phyloP scores from a whole-genome alignment of 2,888 invertebrate genomes.

The Drosophila pullipes region DNA sequence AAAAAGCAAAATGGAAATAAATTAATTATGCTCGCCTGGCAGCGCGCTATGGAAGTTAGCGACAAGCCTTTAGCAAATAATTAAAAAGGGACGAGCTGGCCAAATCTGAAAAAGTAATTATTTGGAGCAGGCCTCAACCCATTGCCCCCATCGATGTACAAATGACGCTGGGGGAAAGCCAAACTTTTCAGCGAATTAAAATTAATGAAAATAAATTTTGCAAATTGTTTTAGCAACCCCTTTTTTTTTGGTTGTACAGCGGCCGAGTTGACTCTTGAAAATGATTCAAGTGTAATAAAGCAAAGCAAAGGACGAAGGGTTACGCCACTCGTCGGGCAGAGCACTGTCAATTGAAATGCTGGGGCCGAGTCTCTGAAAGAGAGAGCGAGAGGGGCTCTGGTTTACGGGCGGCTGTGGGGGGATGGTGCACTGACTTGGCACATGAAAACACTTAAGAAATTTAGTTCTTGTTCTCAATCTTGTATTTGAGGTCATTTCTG shows the following conservation, averaged over 20 bases:
- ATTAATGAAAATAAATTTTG: constrained; percentile 81
- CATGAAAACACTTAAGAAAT: constrained; percentile 78
- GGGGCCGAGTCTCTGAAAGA: neutral
- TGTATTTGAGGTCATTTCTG: constrained; percentile 72
- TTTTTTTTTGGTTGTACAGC: constrained; percentile 11
- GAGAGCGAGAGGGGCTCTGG: neutral
- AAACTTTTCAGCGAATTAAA: constrained; percentile 79
- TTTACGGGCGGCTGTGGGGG: neutral
- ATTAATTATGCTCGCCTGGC: constrained; percentile 71
- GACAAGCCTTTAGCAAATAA: constrained; percentile 73
- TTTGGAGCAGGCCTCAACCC: constrained; percentile 51
- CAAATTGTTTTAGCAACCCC: constrained; percentile 77
- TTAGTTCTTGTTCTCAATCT: constrained; percentile 78
- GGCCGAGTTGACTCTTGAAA: constrained; percentile 70
- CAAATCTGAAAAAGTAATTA: constrained; percentile 77
- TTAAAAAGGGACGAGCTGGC: constrained; percentile 73
- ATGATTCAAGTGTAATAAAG: constrained; percentile 79
- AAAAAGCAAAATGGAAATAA: constrained; percentile 61
- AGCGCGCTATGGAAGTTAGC: constrained; percentile 46
- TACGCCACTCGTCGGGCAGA: constrained; percentile 21
- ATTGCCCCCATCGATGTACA: constrained; percentile 14
- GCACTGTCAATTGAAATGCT: constrained; percentile 35
- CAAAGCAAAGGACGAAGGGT: constrained; percentile 62
- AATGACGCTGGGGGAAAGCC: constrained; percentile 39
- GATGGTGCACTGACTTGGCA: constrained; percentile 48